Evolutionary conservation across 2,113 vertebrate species (phyloP).

Genomic region (Empidonax alnorum): DNA sequence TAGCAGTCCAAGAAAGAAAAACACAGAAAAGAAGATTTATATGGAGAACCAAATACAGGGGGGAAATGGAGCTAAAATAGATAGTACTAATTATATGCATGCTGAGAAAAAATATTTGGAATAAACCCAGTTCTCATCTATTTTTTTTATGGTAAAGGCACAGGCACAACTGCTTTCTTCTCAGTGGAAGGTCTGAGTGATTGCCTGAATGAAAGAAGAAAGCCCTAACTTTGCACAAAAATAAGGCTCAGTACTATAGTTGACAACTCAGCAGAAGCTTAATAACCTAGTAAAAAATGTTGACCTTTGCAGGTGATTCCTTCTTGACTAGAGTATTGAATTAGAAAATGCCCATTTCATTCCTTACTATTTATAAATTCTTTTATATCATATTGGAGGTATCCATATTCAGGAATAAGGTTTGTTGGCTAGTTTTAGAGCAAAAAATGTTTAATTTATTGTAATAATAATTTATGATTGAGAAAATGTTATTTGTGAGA

Average conservation of each 20-base stretch:
- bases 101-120: constrained; percentile 4
- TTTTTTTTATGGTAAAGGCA: not conserved
- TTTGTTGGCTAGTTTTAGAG: not conserved
- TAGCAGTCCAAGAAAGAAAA: not conserved
- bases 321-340: not conserved
- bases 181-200: not conserved
- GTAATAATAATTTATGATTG: not conserved
- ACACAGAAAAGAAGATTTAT: not conserved
- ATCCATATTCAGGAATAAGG: not conserved
- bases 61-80: not conserved
- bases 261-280: not conserved
- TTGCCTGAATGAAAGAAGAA: not conserved
- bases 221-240: constrained; percentile 1
- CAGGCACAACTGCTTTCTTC: not conserved
- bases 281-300: not conserved
- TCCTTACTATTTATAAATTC: not conserved
- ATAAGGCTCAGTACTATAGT: not conserved
- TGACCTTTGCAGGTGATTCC: not conserved
- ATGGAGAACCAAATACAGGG: not conserved
- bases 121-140: not conserved
- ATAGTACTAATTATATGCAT: not conserved
- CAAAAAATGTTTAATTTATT: not conserved
- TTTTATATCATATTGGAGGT: not conserved
- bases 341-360: not conserved
- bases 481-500: not conserved